phyloP scores from a whole-genome alignment of 2,113 vertebrate genomes.

The Cervus canadensis region DNA sequence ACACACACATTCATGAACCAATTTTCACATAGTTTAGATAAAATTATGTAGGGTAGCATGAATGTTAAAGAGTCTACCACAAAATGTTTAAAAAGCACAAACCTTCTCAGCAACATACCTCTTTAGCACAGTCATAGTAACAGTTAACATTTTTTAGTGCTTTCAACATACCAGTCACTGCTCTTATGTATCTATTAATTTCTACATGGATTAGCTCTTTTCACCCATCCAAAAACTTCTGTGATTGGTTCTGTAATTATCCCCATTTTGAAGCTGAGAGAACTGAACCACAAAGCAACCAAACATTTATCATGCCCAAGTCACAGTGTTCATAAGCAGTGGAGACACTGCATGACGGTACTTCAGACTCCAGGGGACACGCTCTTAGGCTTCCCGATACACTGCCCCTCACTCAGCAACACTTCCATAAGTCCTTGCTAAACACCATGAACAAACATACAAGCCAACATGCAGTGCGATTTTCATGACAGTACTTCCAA shows the following conservation, averaged over 20 bases:
- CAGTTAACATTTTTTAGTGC: background rate
- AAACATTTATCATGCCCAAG: background rate
- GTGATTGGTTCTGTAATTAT: background rate
- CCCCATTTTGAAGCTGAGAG: background rate
- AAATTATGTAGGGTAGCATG: background rate
- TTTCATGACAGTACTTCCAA: background rate
- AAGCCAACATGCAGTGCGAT: rapidly evolving
- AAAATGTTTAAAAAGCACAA: background rate
- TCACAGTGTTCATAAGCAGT: background rate
- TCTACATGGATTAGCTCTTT: background rate
- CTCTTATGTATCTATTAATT: background rate
- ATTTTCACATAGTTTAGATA: background rate
- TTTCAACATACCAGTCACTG: background rate
- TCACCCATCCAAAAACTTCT: background rate
- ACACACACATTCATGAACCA: background rate
- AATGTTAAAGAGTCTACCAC: background rate
- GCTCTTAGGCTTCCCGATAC: background rate
- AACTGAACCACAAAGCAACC: background rate
- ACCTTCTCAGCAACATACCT: background rate
- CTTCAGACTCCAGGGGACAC: background rate
- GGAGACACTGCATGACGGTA: background rate
- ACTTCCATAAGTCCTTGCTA: background rate
- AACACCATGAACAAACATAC: background rate
- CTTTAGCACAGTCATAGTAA: background rate
- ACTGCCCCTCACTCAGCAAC: background rate